Percentiles rank a stretch among this genome's conserved stretches.
phyloP scores from a whole-genome alignment of 2,113 vertebrate species.

The Siniperca knerii region DNA sequence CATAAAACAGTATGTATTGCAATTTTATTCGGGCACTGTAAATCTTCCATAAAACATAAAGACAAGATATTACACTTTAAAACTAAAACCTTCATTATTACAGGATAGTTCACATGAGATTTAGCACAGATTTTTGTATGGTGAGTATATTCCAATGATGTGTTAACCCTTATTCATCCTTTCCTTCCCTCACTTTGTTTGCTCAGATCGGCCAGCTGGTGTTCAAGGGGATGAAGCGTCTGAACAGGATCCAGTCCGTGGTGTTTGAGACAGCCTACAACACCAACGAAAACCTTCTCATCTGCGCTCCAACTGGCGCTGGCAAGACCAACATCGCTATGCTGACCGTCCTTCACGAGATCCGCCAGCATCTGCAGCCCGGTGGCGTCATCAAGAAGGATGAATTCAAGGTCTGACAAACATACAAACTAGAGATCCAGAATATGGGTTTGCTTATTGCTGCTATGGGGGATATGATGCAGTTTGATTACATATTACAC shows the following conservation, averaged over 20 bases:
- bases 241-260: conserved; percentile 97
- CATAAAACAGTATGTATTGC: not conserved
- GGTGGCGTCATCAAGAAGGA: conserved; percentile 95
- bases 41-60: not conserved
- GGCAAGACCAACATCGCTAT: conserved; percentile 99
- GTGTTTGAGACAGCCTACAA: conserved; percentile 98
- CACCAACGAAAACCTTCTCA: conserved; percentile 97
- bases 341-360: conserved; percentile 95
- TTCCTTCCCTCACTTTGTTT: not conserved
- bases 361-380: conserved; percentile 94
- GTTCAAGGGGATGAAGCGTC: conserved; percentile 93
- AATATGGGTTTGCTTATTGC: not conserved
- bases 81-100: not conserved
- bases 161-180: not conserved
- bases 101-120: not conserved
- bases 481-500: not conserved
- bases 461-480: not conserved
- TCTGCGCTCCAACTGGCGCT: conserved; percentile 96
- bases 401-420: conserved; percentile 92
- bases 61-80: not conserved
- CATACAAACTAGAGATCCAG: not conserved
- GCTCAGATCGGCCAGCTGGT: conserved; percentile 94
- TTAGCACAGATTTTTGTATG: not conserved
- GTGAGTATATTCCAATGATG: not conserved
- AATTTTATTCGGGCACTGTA: not conserved